Evolutionary conservation across 2,113 vertebrate species (phyloP), one percentile per base, ranked within the genome.

Genomic region (Ceyx melanurus): DNA sequence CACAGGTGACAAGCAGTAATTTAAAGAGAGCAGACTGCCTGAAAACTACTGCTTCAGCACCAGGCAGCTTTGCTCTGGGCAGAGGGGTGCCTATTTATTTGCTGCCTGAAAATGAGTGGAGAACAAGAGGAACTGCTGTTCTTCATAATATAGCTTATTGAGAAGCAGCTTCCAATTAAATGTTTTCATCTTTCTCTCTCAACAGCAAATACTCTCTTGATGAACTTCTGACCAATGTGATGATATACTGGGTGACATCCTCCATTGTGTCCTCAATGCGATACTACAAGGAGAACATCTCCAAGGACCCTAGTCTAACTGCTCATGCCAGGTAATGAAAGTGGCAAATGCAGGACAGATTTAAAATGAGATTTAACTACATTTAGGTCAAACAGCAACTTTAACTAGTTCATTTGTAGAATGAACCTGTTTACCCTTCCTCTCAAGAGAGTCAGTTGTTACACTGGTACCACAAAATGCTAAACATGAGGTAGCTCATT

Each of bases 171-270:
- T 61, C 25, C 23, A 48, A 8, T 15, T 31, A 57, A 10, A 56
- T 37, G 25, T 84, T 46, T 20, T 76, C 40, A 51, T 78, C 16
- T 65, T 88, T 64, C 40, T 91, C 54, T 65, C 90, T 51, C 82
- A 86, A 74, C 74, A 99, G 98, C 83, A 99, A 98, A 93, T 99
- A 97, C 94, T 97, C 96, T 67, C 97, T 99, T 77, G 98, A 99
- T 84, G 98, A 99, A 16, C 98, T 99, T 60, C 94, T 99, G 80
- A 98, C 98, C 72, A 98, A 98, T 3, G 92, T 98, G 53, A 99
- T 99, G 98, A 98, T 99, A 96, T 99, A 99, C 80, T 99, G 98
- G 98, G 97, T 98, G 67, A 98, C 98, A 7, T 96, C 98, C 50
- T 98, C 98, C 91, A 98, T 98, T 5, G 95, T 97, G 18, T 82